Conservation (phyloP, 2,113 vertebrate species). For the Pristiophorus japonicus region DNA sequence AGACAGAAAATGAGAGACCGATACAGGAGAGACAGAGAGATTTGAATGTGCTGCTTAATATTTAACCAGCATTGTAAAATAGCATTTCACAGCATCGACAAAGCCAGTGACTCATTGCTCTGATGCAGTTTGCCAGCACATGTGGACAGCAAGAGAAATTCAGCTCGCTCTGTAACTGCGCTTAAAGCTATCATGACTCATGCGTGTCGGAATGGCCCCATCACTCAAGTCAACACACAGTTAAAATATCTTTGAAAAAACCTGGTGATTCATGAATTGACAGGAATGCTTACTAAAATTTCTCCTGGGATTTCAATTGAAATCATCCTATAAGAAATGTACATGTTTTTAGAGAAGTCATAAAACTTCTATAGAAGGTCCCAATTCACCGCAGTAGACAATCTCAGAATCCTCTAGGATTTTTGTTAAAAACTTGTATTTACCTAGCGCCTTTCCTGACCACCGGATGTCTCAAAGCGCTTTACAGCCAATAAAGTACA, state of each 20-base stretch:
- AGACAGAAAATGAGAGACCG: background rate
- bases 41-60: background rate
- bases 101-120: background rate
- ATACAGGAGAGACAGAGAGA: background rate
- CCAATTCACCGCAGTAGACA: background rate
- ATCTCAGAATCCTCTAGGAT: background rate
- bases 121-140: background rate
- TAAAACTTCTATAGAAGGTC: background rate
- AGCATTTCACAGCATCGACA: background rate
- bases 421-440: too few species aligned
- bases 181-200: background rate
- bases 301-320: background rate
- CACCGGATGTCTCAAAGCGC: too few species aligned
- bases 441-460: too few species aligned
- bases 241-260: background rate
- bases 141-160: background rate
- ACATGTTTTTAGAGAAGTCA: background rate
- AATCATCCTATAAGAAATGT: background rate
- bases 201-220: background rate
- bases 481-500: too few species aligned
- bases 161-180: background rate
- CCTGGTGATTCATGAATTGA: background rate
- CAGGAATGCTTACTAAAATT: background rate
- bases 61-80: background rate
- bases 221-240: background rate